phyloP scores from a whole-genome alignment of 2,888 invertebrate genomes.

The Thecocarcelia acutangulata region DNA sequence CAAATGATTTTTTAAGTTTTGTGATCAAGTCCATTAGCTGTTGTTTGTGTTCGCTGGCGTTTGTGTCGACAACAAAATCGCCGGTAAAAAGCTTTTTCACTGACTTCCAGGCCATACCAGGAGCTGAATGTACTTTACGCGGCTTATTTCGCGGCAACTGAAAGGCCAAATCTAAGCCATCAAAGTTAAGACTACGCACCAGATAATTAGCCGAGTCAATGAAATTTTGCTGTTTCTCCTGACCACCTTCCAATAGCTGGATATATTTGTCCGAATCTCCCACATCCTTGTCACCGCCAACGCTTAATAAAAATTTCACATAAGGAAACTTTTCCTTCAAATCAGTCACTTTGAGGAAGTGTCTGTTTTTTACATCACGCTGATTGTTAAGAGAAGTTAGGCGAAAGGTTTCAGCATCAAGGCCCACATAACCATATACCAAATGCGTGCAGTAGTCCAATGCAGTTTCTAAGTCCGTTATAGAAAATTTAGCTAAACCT shows the following conservation, averaged over 20 bases:
- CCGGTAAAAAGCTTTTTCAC: slow-evolving; percentile 89
- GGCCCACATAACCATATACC: slow-evolving; percentile 89
- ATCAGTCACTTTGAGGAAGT: slow-evolving; percentile 87
- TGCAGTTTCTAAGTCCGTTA: slow-evolving; percentile 87
- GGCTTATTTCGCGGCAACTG: slow-evolving; percentile 90
- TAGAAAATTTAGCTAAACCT: slow-evolving; percentile 90
- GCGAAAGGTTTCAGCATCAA: slow-evolving; percentile 87
- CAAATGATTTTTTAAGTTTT: slow-evolving; percentile 87
- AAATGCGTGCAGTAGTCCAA: slow-evolving; percentile 90
- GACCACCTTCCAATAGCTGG: slow-evolving; percentile 85
- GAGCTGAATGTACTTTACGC: slow-evolving; percentile 87
- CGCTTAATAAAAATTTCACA: slow-evolving; percentile 87
- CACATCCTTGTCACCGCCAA: slow-evolving; percentile 88
- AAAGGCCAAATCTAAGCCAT: slow-evolving; percentile 93
- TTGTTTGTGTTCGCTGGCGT: slow-evolving; percentile 88
- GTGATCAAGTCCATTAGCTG: slow-evolving; percentile 88
- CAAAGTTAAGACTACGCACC: slow-evolving; percentile 89
- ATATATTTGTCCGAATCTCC: slow-evolving; percentile 86
- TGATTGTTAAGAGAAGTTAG: slow-evolving; percentile 87
- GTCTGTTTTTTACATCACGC: slow-evolving; percentile 86
- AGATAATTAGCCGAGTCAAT: slow-evolving; percentile 88
- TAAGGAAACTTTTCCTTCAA: slow-evolving; percentile 87
- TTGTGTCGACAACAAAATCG: slow-evolving; percentile 87
- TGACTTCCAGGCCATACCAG: slow-evolving; percentile 87
- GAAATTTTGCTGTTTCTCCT: slow-evolving; percentile 86